Base-by-base conservation (phyloP, 2,113 vertebrate genomes). In the Erythrocebus patas region DNA sequence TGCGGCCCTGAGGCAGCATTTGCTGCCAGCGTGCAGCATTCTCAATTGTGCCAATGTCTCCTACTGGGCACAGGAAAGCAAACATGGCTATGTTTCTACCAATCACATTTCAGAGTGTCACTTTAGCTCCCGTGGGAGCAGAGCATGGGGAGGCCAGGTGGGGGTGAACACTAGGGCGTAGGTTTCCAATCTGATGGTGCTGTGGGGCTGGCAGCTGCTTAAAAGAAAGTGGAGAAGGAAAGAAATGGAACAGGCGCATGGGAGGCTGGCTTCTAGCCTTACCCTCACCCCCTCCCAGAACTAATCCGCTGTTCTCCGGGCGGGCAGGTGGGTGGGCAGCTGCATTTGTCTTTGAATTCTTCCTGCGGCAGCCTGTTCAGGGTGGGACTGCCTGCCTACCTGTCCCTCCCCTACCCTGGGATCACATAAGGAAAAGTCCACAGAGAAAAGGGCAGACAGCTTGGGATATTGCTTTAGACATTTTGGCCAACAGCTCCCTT, bases 101-200 rank as follows among this genome's bases (percentile, higher is more conserved):
- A 48, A 4, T 91, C 91, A 48, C 61, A 35, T 97, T 97, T 97
- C 97, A 93, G 48, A 84, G 92, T 0, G 38, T 96, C 94, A 98
- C 86, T 76, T 64, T 96, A 98, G 96, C 94, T 91, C 92, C 95
- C 27, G 0, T 76, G 97, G 95, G 97, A 94, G 52, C 17, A 13
- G 40, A 78, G 87, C 38, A 1, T 0, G 7, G 57, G 16, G 20
- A 78, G 22, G n/a, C 78, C 84, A 89, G 75, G 96, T 70, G 92
- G 89, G 64, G 79, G 35, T 50, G 81, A 57, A 80, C 84, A 27
- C 88, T 14, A 25, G 10, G 79, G 59, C 4, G 0, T 90, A n/a
- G 78, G 89, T 81, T 95, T 97, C 95, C 81, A 45, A 97, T 97
- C 97, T 96, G 97, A 97, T 96, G 66, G 80, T 70, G 83, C 76